These are phyloP conservation scores for Alsophila aescularia DNA, from an alignment of 2,888 invertebrate species.

Conservation along the genomic window DNA sequence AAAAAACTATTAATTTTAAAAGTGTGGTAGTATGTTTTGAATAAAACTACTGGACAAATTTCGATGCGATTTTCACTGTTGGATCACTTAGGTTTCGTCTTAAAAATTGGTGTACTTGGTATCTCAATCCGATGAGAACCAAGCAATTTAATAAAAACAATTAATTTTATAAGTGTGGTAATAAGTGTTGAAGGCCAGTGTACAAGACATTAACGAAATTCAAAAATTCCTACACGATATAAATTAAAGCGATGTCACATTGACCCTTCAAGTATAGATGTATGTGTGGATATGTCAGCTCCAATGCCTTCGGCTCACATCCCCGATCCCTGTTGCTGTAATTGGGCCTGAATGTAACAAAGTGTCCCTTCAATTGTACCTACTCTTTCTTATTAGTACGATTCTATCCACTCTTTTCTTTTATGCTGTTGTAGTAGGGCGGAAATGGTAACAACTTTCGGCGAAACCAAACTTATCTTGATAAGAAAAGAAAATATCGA, in stretches of 20 bases:
- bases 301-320: slow-evolving; percentile 10
- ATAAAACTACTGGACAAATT: too few species aligned
- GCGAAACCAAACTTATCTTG: background rate
- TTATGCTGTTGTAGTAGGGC: background rate
- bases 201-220: slow-evolving; percentile 20
- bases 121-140: too few species aligned
- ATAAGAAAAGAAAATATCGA: too few species aligned
- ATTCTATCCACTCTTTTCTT: slow-evolving; percentile 1
- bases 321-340: slow-evolving; percentile 16
- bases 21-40: too few species aligned
- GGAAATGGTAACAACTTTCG: background rate
- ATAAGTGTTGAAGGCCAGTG: too few species aligned
- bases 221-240: slow-evolving; percentile 32
- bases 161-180: too few species aligned
- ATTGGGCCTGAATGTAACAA: slow-evolving; percentile 21
- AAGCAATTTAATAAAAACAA: too few species aligned
- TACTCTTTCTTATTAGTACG: slow-evolving; percentile 9
- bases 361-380: slow-evolving; percentile 10
- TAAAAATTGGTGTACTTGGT: too few species aligned
- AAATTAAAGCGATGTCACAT: slow-evolving; percentile 28
- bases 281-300: slow-evolving; percentile 3
- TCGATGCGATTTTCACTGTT: too few species aligned
- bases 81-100: too few species aligned
- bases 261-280: slow-evolving; percentile 8
- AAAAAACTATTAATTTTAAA: too few species aligned